Conservation (phyloP, 2,797 vertebrate genomes). For the Morus bassanus region DNA sequence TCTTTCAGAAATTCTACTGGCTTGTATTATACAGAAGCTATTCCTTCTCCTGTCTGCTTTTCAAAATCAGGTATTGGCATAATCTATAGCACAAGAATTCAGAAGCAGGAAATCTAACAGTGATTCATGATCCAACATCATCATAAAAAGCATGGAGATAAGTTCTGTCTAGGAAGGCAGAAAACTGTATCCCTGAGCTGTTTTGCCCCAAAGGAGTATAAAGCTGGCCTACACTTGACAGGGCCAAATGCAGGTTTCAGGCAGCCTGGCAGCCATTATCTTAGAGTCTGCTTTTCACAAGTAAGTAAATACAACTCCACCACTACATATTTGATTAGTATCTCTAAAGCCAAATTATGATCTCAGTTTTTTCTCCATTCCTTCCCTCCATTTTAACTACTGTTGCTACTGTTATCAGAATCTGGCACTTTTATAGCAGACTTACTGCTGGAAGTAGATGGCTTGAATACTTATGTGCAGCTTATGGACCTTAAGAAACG, state of each 20-base stretch:
- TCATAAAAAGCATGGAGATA: background rate
- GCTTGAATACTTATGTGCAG: background rate
- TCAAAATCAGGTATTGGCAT: background rate
- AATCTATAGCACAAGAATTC: background rate
- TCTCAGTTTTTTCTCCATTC: background rate
- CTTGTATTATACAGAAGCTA: background rate
- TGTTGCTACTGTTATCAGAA: background rate
- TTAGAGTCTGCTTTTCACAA: background rate
- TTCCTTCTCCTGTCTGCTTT: background rate
- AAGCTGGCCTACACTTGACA: rapidly evolving
- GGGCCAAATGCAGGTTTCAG: background rate
- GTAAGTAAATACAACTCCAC: background rate
- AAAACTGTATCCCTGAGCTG: background rate
- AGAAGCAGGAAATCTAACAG: background rate
- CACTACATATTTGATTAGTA: background rate
- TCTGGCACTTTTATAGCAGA: background rate
- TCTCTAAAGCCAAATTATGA: background rate
- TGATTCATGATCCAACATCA: background rate
- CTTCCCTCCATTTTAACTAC: background rate
- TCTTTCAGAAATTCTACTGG: background rate
- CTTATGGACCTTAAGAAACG: background rate
- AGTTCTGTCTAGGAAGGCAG: background rate
- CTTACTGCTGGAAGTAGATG: background rate
- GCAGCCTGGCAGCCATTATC: background rate
- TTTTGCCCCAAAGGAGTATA: background rate